Conservation (phyloP, 1,140 invertebrate genomes). For the Bombus superbus region DNA sequence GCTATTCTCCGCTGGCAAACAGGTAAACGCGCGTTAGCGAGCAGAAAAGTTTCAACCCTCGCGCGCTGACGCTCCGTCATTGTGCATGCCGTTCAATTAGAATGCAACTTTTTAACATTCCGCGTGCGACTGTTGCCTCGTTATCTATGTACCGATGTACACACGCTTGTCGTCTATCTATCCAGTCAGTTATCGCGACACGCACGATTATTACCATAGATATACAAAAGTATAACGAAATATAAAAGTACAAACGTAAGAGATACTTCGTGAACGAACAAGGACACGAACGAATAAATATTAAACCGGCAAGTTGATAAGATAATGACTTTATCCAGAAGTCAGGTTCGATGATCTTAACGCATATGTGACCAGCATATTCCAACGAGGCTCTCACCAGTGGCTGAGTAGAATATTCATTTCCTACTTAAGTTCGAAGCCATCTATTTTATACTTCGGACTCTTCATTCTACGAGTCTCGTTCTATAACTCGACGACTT, state of each 20-base stretch:
- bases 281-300: background rate
- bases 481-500: background rate
- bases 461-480: background rate
- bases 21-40: background rate
- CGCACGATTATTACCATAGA: no score
- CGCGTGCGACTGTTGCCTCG: background rate
- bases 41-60: background rate
- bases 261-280: background rate
- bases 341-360: background rate
- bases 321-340: background rate
- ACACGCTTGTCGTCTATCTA: no score
- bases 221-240: background rate
- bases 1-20: background rate
- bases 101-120: conserved; percentile 12
- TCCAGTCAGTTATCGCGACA: background rate
- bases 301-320: background rate
- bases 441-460: background rate
- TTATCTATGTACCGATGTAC: background rate
- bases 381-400: no score
- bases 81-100: conserved; percentile 6
- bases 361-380: no score
- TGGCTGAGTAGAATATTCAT: background rate
- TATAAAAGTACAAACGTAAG: background rate
- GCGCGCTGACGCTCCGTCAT: background rate
- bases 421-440: background rate